Evolutionary conservation across 64 coral and sea anemone genomes (phyloP).

Genomic region (Stichodactyla helianthus): DNA sequence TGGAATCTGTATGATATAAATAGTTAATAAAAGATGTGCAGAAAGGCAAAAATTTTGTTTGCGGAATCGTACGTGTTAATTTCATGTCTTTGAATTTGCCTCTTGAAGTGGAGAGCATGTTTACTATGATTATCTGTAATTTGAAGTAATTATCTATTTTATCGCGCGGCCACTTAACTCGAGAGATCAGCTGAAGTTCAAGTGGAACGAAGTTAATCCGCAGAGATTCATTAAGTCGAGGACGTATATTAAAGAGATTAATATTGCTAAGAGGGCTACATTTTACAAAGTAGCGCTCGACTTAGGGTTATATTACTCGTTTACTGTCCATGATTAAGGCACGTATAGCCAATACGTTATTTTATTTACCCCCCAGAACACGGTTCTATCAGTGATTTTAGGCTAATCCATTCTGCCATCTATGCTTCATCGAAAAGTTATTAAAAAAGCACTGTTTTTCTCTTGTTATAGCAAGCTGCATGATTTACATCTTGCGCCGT

Average conservation of each 20-base stretch:
- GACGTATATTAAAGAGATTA: not conserved
- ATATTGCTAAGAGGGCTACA: not conserved
- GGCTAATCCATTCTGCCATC: not conserved
- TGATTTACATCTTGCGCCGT: not conserved
- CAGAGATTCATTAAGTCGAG: not conserved
- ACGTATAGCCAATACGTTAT: not conserved
- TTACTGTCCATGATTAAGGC: not conserved
- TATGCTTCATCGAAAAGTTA: conserved; percentile 10
- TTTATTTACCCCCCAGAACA: not conserved
- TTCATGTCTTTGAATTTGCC: conserved; percentile 2
- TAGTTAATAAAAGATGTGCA: conserved; percentile 13
- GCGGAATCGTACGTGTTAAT: conserved; percentile 1
- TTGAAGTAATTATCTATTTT: conserved; percentile 11
- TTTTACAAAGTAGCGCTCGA: not conserved
- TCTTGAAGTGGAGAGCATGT: conserved; percentile 17
- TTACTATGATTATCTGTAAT: conserved; percentile 18
- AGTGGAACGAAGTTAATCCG: not conserved
- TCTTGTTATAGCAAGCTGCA: not conserved
- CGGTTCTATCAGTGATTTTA: not conserved
- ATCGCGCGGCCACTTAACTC: conserved; percentile 13
- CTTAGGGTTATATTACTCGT: not conserved
- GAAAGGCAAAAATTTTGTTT: not conserved
- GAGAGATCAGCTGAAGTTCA: conserved; percentile 5
- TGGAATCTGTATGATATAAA: not conserved
- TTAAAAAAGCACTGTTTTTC: not conserved